phyloP scores from a whole-genome alignment of 2,888 invertebrate species.

The Sphaerophoria taeniata region DNA sequence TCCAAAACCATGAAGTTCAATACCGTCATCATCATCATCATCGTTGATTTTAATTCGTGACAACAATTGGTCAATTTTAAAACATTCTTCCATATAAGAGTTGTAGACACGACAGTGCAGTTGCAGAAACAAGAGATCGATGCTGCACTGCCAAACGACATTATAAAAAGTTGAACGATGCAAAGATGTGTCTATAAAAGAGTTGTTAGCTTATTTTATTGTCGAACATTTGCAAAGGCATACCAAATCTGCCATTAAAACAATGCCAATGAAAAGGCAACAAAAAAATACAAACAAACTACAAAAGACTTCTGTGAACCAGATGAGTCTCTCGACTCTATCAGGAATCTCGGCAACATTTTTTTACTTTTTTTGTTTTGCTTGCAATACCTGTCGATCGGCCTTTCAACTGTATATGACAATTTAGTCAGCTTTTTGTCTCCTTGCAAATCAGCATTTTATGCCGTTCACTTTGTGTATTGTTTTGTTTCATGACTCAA shows the following conservation, averaged over 20 bases:
- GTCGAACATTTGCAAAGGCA: slow-evolving; percentile 65
- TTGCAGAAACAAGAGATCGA: not conserved
- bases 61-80: slow-evolving; percentile 40
- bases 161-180: slow-evolving; percentile 33
- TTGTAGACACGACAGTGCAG: not conserved
- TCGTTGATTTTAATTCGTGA: slow-evolving; percentile 57
- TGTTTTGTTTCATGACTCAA: slow-evolving; percentile 59
- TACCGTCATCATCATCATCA: slow-evolving; percentile 61
- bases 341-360: slow-evolving; percentile 63
- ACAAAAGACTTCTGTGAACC: slow-evolving; percentile 51
- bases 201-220: slow-evolving; percentile 77
- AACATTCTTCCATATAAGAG: not conserved
- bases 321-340: slow-evolving; percentile 53
- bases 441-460: slow-evolving; percentile 37
- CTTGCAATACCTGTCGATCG: slow-evolving; percentile 42
- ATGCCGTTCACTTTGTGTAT: slow-evolving; percentile 66
- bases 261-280: slow-evolving; percentile 47
- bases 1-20: slow-evolving; percentile 64
- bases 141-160: not conserved
- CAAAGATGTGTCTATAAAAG: slow-evolving; percentile 67
- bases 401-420: slow-evolving; percentile 46
- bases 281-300: slow-evolving; percentile 28
- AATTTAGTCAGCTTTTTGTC: slow-evolving; percentile 45
- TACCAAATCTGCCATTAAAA: slow-evolving; percentile 45
- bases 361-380: slow-evolving; percentile 12